phyloP scores from a whole-genome alignment of 2,888 invertebrate genomes.

The Nephrotoma guestfalica region DNA sequence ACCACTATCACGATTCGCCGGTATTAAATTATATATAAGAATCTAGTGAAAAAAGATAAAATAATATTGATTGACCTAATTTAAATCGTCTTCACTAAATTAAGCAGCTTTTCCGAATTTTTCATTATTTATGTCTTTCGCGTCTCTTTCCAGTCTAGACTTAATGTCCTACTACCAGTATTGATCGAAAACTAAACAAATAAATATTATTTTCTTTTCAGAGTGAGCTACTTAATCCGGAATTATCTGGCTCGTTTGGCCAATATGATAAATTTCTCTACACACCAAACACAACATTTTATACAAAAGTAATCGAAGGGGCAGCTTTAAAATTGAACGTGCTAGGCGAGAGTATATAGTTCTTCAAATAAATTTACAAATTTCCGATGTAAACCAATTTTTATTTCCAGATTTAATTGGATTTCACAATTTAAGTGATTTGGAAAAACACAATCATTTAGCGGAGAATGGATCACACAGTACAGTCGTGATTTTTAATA shows the following conservation, averaged over 20 bases:
- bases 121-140: too few species aligned
- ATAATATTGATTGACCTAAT: too few species aligned
- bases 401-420: background rate
- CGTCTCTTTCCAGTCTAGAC: background rate
- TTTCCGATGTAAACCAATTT: too few species aligned
- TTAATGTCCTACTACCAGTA: background rate
- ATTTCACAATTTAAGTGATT: background rate
- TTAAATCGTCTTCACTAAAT: too few species aligned
- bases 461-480: background rate
- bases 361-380: too few species aligned
- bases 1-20: too few species aligned
- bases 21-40: too few species aligned
- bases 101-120: too few species aligned
- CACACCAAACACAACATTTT: background rate
- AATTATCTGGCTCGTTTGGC: background rate
- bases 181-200: background rate
- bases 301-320: background rate
- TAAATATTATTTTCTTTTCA: background rate
- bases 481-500: background rate
- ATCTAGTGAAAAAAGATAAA: too few species aligned
- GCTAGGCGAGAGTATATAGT: background rate
- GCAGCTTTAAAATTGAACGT: background rate
- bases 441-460: background rate
- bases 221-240: background rate
- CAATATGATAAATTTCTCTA: background rate